Conservation (phyloP, 1,140 invertebrate species). For the Sminthurinus signatus region DNA sequence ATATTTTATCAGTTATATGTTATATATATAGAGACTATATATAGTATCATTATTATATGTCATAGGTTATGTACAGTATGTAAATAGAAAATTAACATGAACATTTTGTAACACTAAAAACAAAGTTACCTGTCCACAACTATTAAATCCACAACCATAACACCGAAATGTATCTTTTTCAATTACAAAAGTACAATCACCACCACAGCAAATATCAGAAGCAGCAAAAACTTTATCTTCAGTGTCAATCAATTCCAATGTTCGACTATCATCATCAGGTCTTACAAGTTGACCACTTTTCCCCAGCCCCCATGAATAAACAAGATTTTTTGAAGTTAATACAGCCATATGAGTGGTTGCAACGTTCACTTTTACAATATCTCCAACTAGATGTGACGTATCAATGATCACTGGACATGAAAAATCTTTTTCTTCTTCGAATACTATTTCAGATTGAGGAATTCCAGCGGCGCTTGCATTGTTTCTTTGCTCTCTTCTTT, state of each 20-base stretch:
- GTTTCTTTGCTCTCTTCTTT: conserved; percentile 18
- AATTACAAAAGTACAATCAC: conserved; percentile 38
- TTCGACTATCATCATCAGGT: conserved; percentile 34
- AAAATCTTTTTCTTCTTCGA: conserved; percentile 35
- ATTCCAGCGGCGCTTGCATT: not conserved
- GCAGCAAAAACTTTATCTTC: conserved; percentile 32
- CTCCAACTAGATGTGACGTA: conserved; percentile 28
- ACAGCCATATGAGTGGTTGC: conserved; percentile 35
- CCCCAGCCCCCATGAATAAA: conserved; percentile 35
- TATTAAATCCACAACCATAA: conserved; percentile 40
- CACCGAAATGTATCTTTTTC: conserved; percentile 30
- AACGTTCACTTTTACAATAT: conserved; percentile 34
- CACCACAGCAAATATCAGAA: conserved; percentile 30
- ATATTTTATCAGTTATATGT: no score
- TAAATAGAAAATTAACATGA: no score
- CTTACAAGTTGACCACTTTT: conserved; percentile 36
- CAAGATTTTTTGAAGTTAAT: conserved; percentile 28
- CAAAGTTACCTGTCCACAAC: conserved; percentile 32
- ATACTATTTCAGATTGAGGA: conserved; percentile 9
- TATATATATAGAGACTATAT: no score
- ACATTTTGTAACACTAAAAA: no score
- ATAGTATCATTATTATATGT: no score
- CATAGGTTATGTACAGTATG: no score
- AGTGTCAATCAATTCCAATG: conserved; percentile 33
- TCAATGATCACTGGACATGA: conserved; percentile 25